Evolutionary conservation across 1,140 invertebrate species (phyloP).

Genomic region (Nautilus pompilius): DNA sequence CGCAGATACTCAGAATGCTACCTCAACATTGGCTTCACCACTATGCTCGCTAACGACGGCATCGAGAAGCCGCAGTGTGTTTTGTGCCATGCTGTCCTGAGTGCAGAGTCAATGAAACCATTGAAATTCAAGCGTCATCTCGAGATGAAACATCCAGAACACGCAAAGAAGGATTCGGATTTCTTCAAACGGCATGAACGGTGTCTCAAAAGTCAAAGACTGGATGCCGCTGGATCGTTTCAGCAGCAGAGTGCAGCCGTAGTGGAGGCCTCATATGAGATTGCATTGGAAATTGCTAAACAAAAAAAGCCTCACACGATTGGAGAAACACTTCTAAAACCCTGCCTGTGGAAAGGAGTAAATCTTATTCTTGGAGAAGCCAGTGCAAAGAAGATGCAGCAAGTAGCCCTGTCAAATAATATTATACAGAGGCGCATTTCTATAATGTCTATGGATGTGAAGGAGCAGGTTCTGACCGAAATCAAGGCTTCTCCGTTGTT

Average conservation of each 20-base stretch:
- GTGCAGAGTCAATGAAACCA: conserved; percentile 1
- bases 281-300: conserved; percentile 2
- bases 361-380: too few relatives aligned
- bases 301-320: too few relatives aligned
- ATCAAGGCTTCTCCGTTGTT: conserved; percentile 1
- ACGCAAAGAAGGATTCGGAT: conserved; percentile 1
- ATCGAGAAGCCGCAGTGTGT: neutral
- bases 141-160: neutral
- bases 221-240: neutral
- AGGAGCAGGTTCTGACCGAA: neutral
- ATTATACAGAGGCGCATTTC: neutral
- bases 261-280: neutral
- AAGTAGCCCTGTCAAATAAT: conserved; percentile 1
- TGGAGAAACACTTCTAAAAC: too few relatives aligned
- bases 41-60: too few relatives aligned
- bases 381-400: too few relatives aligned
- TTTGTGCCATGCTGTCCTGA: neutral
- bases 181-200: neutral
- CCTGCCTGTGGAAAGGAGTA: too few relatives aligned
- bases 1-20: too few relatives aligned
- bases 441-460: conserved; percentile 4
- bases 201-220: neutral
- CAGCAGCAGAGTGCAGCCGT: neutral
- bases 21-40: too few relatives aligned
- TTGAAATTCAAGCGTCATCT: neutral